Conservation (phyloP, 2,113 vertebrate species). For the Illadopsis cleaveri region DNA sequence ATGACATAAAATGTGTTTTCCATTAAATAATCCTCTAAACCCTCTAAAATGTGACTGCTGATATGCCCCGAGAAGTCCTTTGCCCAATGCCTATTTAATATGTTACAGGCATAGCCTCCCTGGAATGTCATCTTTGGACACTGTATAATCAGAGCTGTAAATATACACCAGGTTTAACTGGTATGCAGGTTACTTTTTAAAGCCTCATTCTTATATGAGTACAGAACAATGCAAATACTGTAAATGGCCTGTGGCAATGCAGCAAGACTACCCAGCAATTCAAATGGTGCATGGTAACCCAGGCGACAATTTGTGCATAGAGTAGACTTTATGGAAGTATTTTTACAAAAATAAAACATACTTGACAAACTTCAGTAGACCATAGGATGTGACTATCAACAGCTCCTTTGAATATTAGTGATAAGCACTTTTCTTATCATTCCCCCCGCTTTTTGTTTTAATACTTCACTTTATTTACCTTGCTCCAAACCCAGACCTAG, state of each 20-base stretch:
- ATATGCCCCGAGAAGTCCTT: not conserved
- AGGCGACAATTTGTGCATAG: not conserved
- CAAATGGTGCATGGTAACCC: not conserved
- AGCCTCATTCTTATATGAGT: not conserved
- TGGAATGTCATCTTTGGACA: not conserved
- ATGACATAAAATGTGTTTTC: fast-evolving
- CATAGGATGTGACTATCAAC: fast-evolving
- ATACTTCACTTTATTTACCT: not conserved
- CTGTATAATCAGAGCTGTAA: not conserved
- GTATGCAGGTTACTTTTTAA: conserved; percentile 9
- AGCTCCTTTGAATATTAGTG: not conserved
- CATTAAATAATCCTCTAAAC: not conserved
- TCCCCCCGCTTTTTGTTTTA: not conserved
- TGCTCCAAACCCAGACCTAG: not conserved
- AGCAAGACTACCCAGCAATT: not conserved
- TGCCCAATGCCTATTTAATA: not conserved
- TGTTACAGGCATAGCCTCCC: not conserved
- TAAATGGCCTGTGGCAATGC: not conserved
- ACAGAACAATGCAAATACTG: conserved; percentile 15
- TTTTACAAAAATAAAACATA: not conserved
- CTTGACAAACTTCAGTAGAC: not conserved
- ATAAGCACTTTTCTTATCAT: fast-evolving
- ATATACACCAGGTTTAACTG: not conserved
- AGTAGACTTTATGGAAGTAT: not conserved
- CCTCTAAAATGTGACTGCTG: no score